These are phyloP conservation scores for Halcyon malimbica DNA, from an alignment of 2,113 vertebrate species.

Conservation along the genomic window DNA sequence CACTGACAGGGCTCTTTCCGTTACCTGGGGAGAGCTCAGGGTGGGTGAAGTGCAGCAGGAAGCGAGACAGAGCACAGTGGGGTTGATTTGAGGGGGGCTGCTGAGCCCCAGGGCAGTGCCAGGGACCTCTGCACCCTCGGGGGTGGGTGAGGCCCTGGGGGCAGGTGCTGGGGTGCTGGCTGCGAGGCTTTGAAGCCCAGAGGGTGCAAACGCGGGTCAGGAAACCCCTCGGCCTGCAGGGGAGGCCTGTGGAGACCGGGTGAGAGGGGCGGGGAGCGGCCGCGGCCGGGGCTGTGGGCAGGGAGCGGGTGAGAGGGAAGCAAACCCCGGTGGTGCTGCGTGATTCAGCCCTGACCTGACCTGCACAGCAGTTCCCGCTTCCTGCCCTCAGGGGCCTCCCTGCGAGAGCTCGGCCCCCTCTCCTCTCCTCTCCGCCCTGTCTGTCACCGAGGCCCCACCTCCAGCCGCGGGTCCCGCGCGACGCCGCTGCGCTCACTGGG, in stretches of 20 bases:
- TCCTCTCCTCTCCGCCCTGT: too few relatives aligned
- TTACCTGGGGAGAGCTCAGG: accelerated
- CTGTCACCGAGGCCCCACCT: too few relatives aligned
- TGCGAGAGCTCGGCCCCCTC: accelerated
- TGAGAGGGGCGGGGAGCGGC: too few relatives aligned
- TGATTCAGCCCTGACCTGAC: not conserved
- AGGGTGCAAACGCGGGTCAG: accelerated
- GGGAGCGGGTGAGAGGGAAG: too few relatives aligned
- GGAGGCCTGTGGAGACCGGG: not conserved
- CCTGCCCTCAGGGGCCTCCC: not conserved
- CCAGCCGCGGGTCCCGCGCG: too few relatives aligned
- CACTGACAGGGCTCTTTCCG: accelerated
- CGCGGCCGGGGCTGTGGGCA: not conserved
- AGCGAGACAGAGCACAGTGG: accelerated
- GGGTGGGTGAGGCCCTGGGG: accelerated
- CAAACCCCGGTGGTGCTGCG: accelerated
- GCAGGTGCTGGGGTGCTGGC: accelerated
- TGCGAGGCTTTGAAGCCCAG: accelerated
- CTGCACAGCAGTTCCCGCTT: not conserved
- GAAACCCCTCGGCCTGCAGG: not conserved
- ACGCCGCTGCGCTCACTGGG: too few relatives aligned
- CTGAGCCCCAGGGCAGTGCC: accelerated
- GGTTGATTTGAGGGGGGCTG: accelerated
- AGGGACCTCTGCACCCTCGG: not conserved
- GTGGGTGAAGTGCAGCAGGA: accelerated